Conservation (phyloP, 2,888 invertebrate species). For the Thysanoteuthis rhombus region DNA sequence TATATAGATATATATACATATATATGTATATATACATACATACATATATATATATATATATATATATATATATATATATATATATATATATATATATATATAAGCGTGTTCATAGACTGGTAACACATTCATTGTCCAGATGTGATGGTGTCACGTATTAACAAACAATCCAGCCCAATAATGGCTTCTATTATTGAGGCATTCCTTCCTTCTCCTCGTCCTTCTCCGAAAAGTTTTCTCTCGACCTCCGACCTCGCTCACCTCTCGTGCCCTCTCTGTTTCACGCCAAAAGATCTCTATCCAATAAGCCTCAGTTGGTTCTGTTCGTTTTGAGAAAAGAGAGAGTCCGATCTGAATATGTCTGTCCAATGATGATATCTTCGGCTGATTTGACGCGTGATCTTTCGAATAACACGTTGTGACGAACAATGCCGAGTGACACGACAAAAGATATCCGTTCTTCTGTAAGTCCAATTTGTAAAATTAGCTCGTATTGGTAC, state of each 20-base stretch:
- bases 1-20: too few relatives aligned
- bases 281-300: neutral
- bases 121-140: neutral
- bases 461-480: neutral
- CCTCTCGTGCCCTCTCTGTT: neutral
- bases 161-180: neutral
- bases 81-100: too few relatives aligned
- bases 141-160: neutral
- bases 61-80: too few relatives aligned
- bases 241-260: neutral
- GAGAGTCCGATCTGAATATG: neutral
- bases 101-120: too few relatives aligned
- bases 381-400: neutral
- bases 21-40: too few relatives aligned
- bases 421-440: neutral
- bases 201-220: neutral
- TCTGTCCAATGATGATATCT: neutral
- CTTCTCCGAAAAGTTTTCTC: neutral
- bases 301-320: too few relatives aligned
- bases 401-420: neutral
- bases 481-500: neutral
- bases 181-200: neutral
- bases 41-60: too few relatives aligned
- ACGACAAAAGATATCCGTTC: neutral
- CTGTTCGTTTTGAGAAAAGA: too few relatives aligned